A percentile compares a stretch with the other conserved stretches of the same genome.
Conservation (phyloP, 2,797 vertebrate genomes). For the Acestrorhynchus altus region DNA sequence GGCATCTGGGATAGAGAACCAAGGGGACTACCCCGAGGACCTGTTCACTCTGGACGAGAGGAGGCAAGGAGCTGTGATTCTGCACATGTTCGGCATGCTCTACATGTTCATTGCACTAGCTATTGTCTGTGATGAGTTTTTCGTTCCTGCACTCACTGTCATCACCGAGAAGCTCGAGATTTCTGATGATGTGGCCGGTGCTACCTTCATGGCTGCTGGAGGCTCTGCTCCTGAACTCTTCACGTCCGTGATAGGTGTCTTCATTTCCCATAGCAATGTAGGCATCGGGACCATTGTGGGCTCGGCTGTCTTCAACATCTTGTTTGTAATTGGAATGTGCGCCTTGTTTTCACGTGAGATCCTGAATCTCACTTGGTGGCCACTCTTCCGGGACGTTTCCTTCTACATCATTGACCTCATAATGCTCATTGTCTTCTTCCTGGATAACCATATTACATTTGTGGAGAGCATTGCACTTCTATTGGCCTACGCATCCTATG, state of each 20-base stretch:
- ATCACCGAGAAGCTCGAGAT: constrained; percentile 93
- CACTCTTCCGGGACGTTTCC: constrained; percentile 94
- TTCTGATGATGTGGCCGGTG: constrained; percentile 96
- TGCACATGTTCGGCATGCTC: constrained; percentile 94
- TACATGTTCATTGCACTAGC: constrained; percentile 98
- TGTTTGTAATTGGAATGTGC: constrained; percentile 98
- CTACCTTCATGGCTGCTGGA: constrained; percentile 97
- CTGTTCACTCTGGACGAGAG: constrained; percentile 88
- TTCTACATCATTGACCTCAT: constrained; percentile 95
- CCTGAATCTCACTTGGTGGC: constrained; percentile 97
- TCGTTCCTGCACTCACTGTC: constrained; percentile 94
- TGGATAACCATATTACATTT: constrained; percentile 91
- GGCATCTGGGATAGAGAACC: constrained; percentile 66
- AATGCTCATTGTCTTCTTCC: constrained; percentile 94
- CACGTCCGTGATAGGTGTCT: constrained; percentile 95
- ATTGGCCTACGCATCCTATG: constrained; percentile 85
- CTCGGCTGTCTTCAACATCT: constrained; percentile 96
- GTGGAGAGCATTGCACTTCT: constrained; percentile 88
- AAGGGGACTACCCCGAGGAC: constrained; percentile 91
- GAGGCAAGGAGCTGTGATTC: constrained; percentile 84
- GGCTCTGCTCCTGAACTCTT: constrained; percentile 97
- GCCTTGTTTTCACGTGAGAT: constrained; percentile 95
- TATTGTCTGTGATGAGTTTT: constrained; percentile 96
- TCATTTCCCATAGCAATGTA: constrained; percentile 94
- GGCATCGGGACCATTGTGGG: constrained; percentile 97